Base-by-base conservation (phyloP, 2,113 vertebrate genomes). In the Malurus melanocephalus region DNA sequence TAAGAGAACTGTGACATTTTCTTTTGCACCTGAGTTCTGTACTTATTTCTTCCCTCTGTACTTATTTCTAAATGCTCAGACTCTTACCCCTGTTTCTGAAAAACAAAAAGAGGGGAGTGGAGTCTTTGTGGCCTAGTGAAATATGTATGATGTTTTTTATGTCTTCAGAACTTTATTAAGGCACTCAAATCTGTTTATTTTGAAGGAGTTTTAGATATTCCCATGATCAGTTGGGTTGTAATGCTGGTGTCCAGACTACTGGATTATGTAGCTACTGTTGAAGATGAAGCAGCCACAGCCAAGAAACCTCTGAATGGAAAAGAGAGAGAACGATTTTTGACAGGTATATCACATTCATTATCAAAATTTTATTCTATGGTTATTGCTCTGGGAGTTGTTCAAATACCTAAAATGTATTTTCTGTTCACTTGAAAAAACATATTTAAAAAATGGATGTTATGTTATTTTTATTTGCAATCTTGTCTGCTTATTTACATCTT, bases 191-290 rank as follows among this genome's bases (percentile, higher is more conserved):
- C 17, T 93, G 24, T 87, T 95, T 95, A 33, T 89, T 94, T 94
- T 89, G 48, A 90, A 99, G 99, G 99, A 40, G 98, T 99, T 84
- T 89, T 99, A 93, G 99, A 99, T 91, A 99, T 99, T 93, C 99
- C 99, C 43, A 99, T 99, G 99, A 98, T 99, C 96, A 99, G 99
- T 93, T 99, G 99, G 99, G 99, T 99, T 60, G 99, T 99, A 87
- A 99, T 99, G 99, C 95, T 99, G 95, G 98, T 99, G 67, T 99
- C 99, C 76, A 98, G 99, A 67, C 97, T 99, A 38, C 88, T 99
- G 92, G 99, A 99, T 96, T 99, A 99, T 27, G 99, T 99, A 56
- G 98, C 99, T 93, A 99, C 98, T 67, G 98, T 99, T 66, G 99
- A 99, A 97, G 99, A 99, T 86, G 99, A 99, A 96, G 98, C 98